Evolutionary conservation across 2,113 vertebrate species (phyloP).

Genomic region (Elephas maximus): DNA sequence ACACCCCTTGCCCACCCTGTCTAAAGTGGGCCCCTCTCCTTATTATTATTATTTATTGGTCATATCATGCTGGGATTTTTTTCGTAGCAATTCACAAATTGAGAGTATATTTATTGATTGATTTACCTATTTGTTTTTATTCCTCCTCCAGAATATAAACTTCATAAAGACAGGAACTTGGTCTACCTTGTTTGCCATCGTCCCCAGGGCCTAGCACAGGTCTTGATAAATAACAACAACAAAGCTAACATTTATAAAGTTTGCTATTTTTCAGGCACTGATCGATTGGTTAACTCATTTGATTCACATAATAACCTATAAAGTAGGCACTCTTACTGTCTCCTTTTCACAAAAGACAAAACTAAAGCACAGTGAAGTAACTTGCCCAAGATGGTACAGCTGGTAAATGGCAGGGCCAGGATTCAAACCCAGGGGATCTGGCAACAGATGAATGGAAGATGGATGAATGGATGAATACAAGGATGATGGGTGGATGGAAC

Average conservation of each 20-base stretch:
- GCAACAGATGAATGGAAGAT: neutral
- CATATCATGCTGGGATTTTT: neutral
- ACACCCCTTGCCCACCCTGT: neutral
- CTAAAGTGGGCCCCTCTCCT: neutral
- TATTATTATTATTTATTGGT: neutral
- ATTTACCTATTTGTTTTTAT: conserved; percentile 23
- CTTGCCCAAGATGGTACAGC: neutral
- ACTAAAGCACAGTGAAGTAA: neutral
- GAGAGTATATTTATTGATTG: neutral
- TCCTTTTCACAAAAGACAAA: conserved; percentile 37
- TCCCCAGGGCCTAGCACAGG: neutral
- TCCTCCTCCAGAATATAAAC: conserved; percentile 56
- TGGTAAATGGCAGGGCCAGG: neutral
- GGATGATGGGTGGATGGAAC: neutral
- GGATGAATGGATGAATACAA: neutral
- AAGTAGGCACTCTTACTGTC: conserved; percentile 13
- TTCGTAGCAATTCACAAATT: neutral
- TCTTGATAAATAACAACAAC: conserved; percentile 38
- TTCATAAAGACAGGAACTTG: conserved; percentile 43
- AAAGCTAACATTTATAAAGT: conserved; percentile 12
- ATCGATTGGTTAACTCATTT: conserved; percentile 42
- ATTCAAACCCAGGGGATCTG: neutral
- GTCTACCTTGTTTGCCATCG: neutral
- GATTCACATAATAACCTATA: conserved; percentile 48
- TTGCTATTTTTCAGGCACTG: conserved; percentile 22